Conservation (phyloP, 2,113 vertebrate genomes). For the Oplegnathus fasciatus region DNA sequence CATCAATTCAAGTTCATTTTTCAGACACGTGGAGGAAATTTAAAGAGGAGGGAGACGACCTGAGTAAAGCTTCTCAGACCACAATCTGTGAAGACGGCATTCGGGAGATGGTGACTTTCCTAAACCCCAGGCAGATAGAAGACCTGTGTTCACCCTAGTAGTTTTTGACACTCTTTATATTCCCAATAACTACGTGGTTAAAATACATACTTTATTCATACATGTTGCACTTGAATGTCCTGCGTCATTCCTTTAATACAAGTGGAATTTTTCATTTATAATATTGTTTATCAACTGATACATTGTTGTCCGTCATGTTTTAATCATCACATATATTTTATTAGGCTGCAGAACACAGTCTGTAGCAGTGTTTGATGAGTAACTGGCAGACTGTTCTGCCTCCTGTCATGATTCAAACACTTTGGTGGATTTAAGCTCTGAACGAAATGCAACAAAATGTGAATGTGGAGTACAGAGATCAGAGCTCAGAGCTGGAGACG, state of each 20-base stretch:
- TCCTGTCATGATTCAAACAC: constrained; percentile 10
- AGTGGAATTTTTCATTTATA: constrained; percentile 29
- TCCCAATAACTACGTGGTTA: constrained; percentile 26
- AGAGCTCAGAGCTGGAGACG: not conserved
- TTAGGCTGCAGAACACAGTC: constrained; percentile 16
- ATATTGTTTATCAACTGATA: constrained; percentile 13
- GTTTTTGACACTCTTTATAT: constrained; percentile 25
- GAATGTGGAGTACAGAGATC: not conserved
- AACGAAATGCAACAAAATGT: constrained; percentile 15
- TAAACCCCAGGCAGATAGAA: constrained; percentile 82
- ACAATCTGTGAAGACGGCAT: constrained; percentile 82
- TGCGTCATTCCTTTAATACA: not conserved
- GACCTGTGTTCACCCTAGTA: constrained; percentile 80
- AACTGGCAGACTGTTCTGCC: not conserved
- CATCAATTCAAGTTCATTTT: constrained; percentile 28
- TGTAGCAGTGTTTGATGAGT: not conserved
- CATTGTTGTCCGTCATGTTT: constrained; percentile 20
- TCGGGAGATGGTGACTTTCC: constrained; percentile 83
- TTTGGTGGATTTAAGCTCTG: not conserved
- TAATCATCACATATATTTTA: constrained; percentile 41
- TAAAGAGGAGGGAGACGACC: constrained; percentile 77
- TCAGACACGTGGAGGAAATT: constrained; percentile 85
- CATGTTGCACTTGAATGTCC: constrained; percentile 39
- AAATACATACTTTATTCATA: constrained; percentile 25
- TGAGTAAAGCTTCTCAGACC: constrained; percentile 74